A percentile compares a stretch with the other conserved stretches of the same genome.
Evolutionary conservation across 2,888 invertebrate species (phyloP).

Genomic region (Xylota segnis): DNA sequence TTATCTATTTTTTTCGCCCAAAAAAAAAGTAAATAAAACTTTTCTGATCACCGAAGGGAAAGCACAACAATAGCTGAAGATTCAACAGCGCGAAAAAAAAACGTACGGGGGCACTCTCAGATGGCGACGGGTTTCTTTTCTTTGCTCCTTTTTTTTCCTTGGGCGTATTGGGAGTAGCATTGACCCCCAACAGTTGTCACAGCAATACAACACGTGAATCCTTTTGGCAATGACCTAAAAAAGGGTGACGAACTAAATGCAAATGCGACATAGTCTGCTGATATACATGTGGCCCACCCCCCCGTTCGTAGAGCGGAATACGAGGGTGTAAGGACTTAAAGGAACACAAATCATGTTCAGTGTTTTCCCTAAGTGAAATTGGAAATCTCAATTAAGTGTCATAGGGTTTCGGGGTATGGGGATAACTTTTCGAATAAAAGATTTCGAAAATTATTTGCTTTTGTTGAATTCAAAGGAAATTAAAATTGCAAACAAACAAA

Average conservation of each 20-base stretch:
- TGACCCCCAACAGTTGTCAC: background rate
- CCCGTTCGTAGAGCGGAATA: background rate
- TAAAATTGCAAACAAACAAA: background rate
- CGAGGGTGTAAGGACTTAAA: background rate
- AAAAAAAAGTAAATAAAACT: background rate
- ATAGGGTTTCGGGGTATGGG: background rate
- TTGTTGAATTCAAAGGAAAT: background rate
- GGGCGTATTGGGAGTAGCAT: background rate
- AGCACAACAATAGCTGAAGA: slow-evolving; percentile 1
- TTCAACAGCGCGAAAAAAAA: slow-evolving; percentile 3
- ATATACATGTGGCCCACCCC: background rate
- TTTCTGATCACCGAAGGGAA: slow-evolving; percentile 4
- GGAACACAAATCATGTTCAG: background rate
- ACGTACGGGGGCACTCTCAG: background rate
- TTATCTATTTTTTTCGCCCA: background rate
- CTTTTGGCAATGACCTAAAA: slow-evolving; percentile 26
- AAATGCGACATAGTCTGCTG: background rate
- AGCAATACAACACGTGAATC: background rate
- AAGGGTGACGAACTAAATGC: slow-evolving; percentile 1
- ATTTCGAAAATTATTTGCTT: slow-evolving; percentile 4
- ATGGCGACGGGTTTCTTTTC: too few species aligned
- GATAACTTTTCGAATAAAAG: slow-evolving; percentile 14
- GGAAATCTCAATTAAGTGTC: slow-evolving; percentile 20
- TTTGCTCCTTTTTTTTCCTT: background rate
- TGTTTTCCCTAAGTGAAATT: slow-evolving; percentile 1